phyloP scores from a whole-genome alignment of 2,113 vertebrate genomes.

The Tragelaphus scriptus region DNA sequence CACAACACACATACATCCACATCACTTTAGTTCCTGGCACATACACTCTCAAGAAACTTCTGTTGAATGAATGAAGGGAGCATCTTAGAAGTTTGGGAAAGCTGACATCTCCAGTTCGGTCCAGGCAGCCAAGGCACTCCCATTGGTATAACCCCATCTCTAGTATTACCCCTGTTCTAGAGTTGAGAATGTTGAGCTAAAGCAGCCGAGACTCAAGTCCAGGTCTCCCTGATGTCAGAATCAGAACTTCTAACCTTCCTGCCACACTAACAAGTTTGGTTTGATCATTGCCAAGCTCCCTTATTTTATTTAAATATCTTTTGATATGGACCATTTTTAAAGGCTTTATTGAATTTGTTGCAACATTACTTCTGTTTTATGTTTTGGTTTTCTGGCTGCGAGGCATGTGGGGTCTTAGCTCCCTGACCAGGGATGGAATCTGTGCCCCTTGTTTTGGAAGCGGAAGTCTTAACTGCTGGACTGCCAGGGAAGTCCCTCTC shows the following conservation, averaged over 20 bases:
- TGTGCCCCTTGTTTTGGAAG: not conserved
- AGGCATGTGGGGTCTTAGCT: not conserved
- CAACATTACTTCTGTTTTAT: not conserved
- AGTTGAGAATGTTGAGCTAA: not conserved
- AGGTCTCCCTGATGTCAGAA: not conserved
- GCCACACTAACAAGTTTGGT: not conserved
- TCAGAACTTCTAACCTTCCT: not conserved
- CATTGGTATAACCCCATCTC: not conserved
- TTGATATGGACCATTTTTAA: not conserved
- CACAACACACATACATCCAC: not conserved
- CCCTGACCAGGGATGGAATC: not conserved
- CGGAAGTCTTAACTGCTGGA: not conserved
- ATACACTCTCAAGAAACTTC: not conserved
- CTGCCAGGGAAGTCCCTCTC: not conserved
- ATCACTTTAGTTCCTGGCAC: not conserved
- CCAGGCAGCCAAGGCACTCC: not conserved
- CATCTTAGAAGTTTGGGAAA: not conserved
- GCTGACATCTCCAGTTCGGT: not conserved
- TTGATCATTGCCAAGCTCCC: not conserved
- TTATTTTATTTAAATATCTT: not conserved
- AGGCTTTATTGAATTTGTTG: not conserved
- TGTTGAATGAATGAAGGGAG: not conserved
- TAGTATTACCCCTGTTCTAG: not conserved
- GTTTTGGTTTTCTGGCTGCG: not conserved
- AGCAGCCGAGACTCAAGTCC: not conserved